A percentile compares a stretch with the other conserved stretches of the same genome.
Conservation (phyloP, 2,797 vertebrate species). For the Schizopygopsis pylzovi region DNA sequence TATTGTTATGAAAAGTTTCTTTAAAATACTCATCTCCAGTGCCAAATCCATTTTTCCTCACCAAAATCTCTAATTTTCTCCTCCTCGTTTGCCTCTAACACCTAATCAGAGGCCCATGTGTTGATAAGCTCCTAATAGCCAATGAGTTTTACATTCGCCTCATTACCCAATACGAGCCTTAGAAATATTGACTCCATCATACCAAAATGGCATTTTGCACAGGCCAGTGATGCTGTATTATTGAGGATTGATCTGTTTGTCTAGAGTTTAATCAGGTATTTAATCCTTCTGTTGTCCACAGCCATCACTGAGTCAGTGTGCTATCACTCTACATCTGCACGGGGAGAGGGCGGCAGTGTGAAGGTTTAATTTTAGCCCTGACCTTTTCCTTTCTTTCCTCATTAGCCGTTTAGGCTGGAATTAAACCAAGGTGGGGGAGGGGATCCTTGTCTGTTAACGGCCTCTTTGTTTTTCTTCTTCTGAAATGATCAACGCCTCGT, state of each 20-base stretch:
- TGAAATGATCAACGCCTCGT: slow-evolving; percentile 37
- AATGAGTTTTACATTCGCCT: slow-evolving; percentile 28
- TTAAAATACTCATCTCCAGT: slow-evolving; percentile 2
- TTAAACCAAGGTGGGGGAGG: slow-evolving; percentile 60
- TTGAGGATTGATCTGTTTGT: slow-evolving; percentile 49
- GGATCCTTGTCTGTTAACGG: slow-evolving; percentile 49
- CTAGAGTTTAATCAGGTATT: slow-evolving; percentile 42
- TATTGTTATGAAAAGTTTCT: not conserved
- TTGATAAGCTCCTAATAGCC: slow-evolving; percentile 36
- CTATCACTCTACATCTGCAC: slow-evolving; percentile 40
- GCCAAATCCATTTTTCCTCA: not conserved
- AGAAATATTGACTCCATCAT: slow-evolving; percentile 37
- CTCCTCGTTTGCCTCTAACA: slow-evolving; percentile 25
- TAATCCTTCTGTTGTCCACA: slow-evolving; percentile 32
- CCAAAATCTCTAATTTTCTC: slow-evolving; percentile 24
- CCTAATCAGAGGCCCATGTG: slow-evolving; percentile 37
- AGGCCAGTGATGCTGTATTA: slow-evolving; percentile 33
- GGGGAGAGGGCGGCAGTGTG: slow-evolving; percentile 16
- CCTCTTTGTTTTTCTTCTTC: slow-evolving; percentile 28
- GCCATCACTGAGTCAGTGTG: slow-evolving; percentile 35
- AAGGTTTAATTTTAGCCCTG: slow-evolving; percentile 63
- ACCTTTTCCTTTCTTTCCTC: slow-evolving; percentile 65
- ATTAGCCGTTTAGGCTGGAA: slow-evolving; percentile 66
- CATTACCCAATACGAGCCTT: slow-evolving; percentile 34
- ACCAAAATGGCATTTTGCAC: slow-evolving; percentile 15